These are phyloP conservation scores for Drosophila nannoptera DNA, from an alignment of 1,140 invertebrate species.

Conservation along the genomic window DNA sequence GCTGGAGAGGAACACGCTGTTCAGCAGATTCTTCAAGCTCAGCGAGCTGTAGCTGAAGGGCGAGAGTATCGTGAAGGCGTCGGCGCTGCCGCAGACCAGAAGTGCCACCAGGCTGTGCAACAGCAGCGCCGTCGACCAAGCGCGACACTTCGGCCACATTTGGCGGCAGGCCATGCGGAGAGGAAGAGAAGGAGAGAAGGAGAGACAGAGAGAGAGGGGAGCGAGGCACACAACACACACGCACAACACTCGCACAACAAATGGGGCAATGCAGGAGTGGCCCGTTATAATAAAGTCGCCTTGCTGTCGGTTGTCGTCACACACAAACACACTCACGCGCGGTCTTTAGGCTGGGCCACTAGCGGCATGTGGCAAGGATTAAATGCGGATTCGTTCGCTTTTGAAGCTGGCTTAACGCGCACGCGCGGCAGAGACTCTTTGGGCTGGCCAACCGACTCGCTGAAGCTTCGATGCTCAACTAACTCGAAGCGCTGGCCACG, in stretches of 20 bases:
- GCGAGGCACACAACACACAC: conserved; percentile 34
- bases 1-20: conserved; percentile 72
- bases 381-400: neutral
- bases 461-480: conserved; percentile 59
- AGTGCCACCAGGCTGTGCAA: conserved; percentile 60
- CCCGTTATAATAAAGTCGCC: conserved; percentile 71
- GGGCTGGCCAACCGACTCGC: conserved; percentile 47
- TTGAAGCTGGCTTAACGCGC: conserved; percentile 12
- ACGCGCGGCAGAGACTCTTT: conserved; percentile 25
- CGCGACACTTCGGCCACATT: conserved; percentile 34
- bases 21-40: conserved; percentile 76
- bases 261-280: conserved; percentile 69
- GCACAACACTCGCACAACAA: conserved; percentile 47
- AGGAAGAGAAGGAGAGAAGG: neutral
- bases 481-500: conserved; percentile 23
- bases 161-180: neutral
- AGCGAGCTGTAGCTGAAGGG: conserved; percentile 75
- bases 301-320: conserved; percentile 4
- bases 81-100: conserved; percentile 58
- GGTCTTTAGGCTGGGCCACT: conserved; percentile 11
- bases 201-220: conserved; percentile 3
- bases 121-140: conserved; percentile 52
- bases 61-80: conserved; percentile 72
- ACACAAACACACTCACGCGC: conserved; percentile 31
- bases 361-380: neutral